phyloP scores from a whole-genome alignment of 2,888 invertebrate genomes.

The Synergus itoensis region DNA sequence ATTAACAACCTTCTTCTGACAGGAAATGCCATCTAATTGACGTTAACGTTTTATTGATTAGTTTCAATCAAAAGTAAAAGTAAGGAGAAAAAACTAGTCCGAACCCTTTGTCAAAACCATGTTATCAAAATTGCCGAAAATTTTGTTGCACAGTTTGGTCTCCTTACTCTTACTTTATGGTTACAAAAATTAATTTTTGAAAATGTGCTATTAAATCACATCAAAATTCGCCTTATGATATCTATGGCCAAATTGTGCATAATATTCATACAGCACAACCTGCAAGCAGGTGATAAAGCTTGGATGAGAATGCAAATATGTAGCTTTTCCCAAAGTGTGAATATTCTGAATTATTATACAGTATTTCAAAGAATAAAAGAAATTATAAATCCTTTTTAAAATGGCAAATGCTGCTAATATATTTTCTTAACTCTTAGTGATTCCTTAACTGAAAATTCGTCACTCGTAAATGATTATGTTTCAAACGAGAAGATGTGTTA shows the following conservation, averaged over 20 bases:
- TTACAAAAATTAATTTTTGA: slow-evolving; percentile 5
- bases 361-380: neutral
- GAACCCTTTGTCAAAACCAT: neutral
- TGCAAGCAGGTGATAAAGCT: slow-evolving; percentile 27
- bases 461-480: neutral
- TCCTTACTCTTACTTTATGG: neutral
- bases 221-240: neutral
- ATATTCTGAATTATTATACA: neutral
- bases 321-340: neutral
- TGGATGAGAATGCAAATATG: neutral
- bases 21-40: neutral
- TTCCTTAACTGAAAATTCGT: neutral
- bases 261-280: slow-evolving; percentile 19
- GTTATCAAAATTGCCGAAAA: neutral
- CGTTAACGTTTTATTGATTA: slow-evolving; percentile 13
- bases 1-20: slow-evolving; percentile 24
- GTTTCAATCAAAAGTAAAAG: slow-evolving; percentile 3
- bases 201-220: neutral
- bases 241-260: slow-evolving; percentile 3
- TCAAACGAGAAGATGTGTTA: neutral
- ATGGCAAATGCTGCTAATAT: neutral
- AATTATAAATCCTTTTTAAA: neutral
- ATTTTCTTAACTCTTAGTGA: neutral
- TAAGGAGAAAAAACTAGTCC: neutral
- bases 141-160: neutral